Evolutionary conservation across 1,140 invertebrate genomes (phyloP).

Genomic region (Ostrea denselamellosa): DNA sequence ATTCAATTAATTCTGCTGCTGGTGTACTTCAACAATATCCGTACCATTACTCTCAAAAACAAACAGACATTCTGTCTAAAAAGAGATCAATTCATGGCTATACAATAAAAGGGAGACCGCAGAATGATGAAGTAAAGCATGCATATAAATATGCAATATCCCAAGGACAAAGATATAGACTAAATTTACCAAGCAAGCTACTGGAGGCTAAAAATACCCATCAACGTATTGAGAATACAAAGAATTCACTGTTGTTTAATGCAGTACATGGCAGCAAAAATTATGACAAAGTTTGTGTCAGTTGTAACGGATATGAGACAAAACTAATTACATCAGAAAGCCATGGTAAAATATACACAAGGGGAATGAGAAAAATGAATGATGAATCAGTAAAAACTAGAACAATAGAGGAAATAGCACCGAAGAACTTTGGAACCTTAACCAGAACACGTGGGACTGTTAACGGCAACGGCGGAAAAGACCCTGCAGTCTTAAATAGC

Average conservation of each 20-base stretch:
- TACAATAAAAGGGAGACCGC: neutral
- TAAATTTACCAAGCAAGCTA: constrained; percentile 1
- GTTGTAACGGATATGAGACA: constrained; percentile 21
- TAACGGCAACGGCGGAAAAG: neutral
- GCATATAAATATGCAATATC: neutral
- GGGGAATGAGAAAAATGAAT: constrained; percentile 30
- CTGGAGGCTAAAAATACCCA: neutral
- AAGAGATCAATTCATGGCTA: constrained; percentile 3
- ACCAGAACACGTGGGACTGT: neutral
- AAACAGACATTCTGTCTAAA: neutral
- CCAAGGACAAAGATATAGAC: constrained; percentile 13
- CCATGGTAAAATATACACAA: neutral
- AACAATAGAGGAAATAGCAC: neutral
- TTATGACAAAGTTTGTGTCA: constrained; percentile 30
- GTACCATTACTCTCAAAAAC: neutral
- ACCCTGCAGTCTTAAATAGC: neutral
- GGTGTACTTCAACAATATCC: neutral
- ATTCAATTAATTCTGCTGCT: constrained; percentile 19
- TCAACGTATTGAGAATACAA: neutral
- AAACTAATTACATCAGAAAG: constrained; percentile 17
- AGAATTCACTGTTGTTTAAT: neutral
- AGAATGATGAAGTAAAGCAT: constrained; percentile 19
- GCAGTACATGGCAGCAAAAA: neutral
- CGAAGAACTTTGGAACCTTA: neutral
- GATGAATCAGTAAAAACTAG: neutral